Evolutionary conservation across 1,140 invertebrate species (phyloP).

Genomic region (Drosophila willistoni): DNA sequence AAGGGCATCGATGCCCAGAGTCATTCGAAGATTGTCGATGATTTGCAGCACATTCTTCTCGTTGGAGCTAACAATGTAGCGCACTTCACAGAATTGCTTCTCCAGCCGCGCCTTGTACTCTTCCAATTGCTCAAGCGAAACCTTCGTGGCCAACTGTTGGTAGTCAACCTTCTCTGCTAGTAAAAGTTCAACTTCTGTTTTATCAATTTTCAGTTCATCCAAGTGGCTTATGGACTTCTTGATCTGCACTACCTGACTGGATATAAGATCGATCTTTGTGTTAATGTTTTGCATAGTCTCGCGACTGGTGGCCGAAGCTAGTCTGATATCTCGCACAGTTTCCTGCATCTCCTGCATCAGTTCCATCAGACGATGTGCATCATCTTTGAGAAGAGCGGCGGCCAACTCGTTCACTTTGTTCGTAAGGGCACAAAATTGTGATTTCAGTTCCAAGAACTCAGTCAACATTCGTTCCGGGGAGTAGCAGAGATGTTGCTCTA

Average conservation of each 20-base stretch:
- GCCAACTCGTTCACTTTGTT: slow-evolving; percentile 73
- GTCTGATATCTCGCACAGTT: slow-evolving; percentile 48
- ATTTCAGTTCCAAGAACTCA: slow-evolving; percentile 67
- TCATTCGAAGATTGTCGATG: slow-evolving; percentile 87
- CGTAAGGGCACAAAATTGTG: slow-evolving; percentile 62
- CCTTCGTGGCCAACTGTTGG: slow-evolving; percentile 87
- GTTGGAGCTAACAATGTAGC: slow-evolving; percentile 86
- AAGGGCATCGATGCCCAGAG: slow-evolving; percentile 88
- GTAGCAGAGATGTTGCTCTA: slow-evolving; percentile 67
- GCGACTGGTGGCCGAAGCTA: slow-evolving; percentile 23
- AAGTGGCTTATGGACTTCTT: slow-evolving; percentile 50
- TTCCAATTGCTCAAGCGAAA: slow-evolving; percentile 88
- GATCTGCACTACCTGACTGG: slow-evolving; percentile 23
- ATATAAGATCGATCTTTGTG: slow-evolving; percentile 25
- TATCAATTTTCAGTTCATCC: slow-evolving; percentile 85
- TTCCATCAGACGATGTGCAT: slow-evolving; percentile 51
- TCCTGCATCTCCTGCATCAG: slow-evolving; percentile 60
- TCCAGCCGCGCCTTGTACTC: slow-evolving; percentile 87
- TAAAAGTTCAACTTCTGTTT: slow-evolving; percentile 87
- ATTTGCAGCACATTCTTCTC: slow-evolving; percentile 87
- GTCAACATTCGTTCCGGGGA: slow-evolving; percentile 60
- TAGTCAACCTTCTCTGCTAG: slow-evolving; percentile 89
- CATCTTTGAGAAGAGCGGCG: slow-evolving; percentile 58
- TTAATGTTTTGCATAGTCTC: slow-evolving; percentile 35
- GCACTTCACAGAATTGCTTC: slow-evolving; percentile 86